Percentiles rank a stretch among this genome's conserved stretches.
Evolutionary conservation across 2,797 vertebrate species (phyloP).

Genomic region (Chrysolophus pictus): DNA sequence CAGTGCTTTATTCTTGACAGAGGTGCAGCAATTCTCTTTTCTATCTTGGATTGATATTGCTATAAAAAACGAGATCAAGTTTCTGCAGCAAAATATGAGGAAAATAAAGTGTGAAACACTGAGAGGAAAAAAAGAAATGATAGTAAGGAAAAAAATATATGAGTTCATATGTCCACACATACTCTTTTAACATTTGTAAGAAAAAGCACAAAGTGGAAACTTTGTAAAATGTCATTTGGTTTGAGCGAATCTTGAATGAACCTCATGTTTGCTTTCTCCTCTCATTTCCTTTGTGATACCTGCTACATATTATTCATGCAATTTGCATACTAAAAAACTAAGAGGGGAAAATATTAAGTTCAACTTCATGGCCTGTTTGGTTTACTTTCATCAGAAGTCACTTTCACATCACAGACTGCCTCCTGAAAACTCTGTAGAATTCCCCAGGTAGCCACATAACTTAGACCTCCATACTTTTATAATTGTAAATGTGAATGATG

Average conservation of each 20-base stretch:
- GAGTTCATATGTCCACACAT: not conserved
- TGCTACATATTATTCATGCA: not conserved
- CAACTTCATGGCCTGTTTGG: not conserved
- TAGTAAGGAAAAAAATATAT: not conserved
- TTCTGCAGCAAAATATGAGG: not conserved
- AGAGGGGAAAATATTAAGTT: not conserved
- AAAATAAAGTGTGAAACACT: not conserved
- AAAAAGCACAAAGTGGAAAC: not conserved
- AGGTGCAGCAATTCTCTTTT: not conserved
- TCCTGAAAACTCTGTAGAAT: not conserved
- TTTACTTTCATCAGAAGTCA: not conserved
- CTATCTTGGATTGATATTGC: not conserved
- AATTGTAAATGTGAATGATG: not conserved
- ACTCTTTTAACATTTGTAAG: not conserved
- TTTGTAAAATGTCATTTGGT: not conserved
- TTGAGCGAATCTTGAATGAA: not conserved
- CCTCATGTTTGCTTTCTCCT: not conserved
- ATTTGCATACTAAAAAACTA: not conserved
- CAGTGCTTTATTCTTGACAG: not conserved
- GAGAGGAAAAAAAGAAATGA: not conserved
- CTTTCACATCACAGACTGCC: not conserved
- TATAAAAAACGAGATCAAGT: not conserved
- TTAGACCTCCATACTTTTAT: not conserved
- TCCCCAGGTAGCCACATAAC: not conserved
- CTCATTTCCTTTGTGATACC: not conserved